These are phyloP conservation scores for Barnardius zonarius DNA, from an alignment of 2,113 vertebrate species.

Conservation along the genomic window DNA sequence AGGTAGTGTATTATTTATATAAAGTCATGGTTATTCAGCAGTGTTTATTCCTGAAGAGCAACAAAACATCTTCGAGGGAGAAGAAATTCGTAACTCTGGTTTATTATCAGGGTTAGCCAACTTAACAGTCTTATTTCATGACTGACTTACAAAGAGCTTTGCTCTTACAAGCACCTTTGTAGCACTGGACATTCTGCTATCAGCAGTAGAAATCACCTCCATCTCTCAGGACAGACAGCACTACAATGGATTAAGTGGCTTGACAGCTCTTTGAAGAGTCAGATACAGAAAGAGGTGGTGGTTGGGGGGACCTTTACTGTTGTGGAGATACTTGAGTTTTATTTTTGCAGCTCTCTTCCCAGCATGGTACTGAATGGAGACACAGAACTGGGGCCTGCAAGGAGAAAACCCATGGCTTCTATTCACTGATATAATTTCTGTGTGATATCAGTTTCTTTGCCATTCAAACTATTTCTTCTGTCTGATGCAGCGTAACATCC, in stretches of 20 bases:
- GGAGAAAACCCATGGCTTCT: not conserved
- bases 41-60: slow-evolving; percentile 52
- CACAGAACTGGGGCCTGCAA: not conserved
- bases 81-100: slow-evolving; percentile 34
- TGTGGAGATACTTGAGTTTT: not conserved
- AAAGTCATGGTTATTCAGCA: slow-evolving; percentile 51
- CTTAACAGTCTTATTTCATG: not conserved
- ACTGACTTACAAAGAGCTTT: not conserved
- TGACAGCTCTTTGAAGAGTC: not conserved
- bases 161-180: not conserved
- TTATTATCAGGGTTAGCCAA: not conserved
- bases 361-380: not conserved
- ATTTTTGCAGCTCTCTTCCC: not conserved
- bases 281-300: not conserved
- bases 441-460: not conserved
- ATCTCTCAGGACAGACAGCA: not conserved
- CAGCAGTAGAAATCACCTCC: not conserved
- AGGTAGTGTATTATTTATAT: slow-evolving; percentile 46
- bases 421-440: not conserved
- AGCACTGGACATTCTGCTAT: not conserved
- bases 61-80: not conserved
- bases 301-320: not conserved
- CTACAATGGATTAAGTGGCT: not conserved
- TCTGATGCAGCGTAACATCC: not conserved
- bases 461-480: not conserved